phyloP scores from a whole-genome alignment of 2,113 vertebrate genomes.

The Natator depressus region DNA sequence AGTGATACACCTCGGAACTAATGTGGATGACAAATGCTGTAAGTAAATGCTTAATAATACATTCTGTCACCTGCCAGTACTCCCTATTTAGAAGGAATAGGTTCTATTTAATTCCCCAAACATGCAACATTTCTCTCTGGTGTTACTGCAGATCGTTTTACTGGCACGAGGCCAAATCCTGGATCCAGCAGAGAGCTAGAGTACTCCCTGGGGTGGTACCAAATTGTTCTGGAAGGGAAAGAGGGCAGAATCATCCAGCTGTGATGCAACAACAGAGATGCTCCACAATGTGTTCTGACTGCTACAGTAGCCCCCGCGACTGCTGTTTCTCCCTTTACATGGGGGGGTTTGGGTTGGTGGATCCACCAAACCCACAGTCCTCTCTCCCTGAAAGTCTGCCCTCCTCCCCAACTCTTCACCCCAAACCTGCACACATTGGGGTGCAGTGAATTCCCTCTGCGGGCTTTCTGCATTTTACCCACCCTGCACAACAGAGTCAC shows the following conservation, averaged over 20 bases:
- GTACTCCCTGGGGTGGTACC: conserved; percentile 1
- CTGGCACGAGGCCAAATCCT: conserved; percentile 53
- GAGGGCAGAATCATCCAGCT: conserved; percentile 3
- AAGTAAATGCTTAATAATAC: background rate
- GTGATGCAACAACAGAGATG: background rate
- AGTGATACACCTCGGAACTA: background rate
- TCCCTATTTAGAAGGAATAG: background rate
- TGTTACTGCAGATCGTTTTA: background rate
- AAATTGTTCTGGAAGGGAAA: background rate
- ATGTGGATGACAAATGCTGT: conserved; percentile 6
- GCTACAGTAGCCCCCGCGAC: conserved; percentile 1
- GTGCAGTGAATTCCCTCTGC: background rate
- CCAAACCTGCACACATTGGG: fast-evolving
- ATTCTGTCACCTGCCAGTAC: background rate
- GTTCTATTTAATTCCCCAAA: conserved; percentile 47
- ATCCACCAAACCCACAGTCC: background rate
- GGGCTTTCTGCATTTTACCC: background rate
- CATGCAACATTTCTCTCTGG: conserved; percentile 37
- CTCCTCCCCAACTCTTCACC: background rate
- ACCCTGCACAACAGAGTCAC: background rate
- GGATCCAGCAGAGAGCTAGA: conserved; percentile 40
- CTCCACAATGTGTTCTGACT: background rate
- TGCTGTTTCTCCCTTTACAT: conserved; percentile 22
- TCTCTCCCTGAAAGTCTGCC: fast-evolving
- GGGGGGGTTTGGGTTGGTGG: background rate